These are phyloP conservation scores for Vandiemenella viatica DNA, from an alignment of 2,888 invertebrate genomes.

Conservation along the genomic window DNA sequence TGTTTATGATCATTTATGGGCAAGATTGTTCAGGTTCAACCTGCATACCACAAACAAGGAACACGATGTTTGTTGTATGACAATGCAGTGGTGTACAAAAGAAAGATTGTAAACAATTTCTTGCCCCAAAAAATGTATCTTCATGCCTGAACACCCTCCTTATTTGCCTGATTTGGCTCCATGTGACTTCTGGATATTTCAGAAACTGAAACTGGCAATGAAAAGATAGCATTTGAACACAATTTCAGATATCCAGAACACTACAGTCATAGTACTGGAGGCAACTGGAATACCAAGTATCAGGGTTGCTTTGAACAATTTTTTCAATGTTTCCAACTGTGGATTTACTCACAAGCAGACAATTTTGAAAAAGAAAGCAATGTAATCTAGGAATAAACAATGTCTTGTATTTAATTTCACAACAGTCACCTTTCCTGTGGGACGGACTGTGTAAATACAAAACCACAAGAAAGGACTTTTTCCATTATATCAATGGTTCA, in stretches of 20 bases:
- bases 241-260: background rate
- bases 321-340: background rate
- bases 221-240: background rate
- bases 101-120: background rate
- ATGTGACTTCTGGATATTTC: background rate
- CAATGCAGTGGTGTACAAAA: conserved; percentile 1
- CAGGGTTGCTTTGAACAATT: background rate
- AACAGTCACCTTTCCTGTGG: background rate
- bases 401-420: background rate
- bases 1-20: background rate
- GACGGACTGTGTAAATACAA: conserved; percentile 2
- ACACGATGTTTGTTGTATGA: background rate
- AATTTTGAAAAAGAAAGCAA: no score
- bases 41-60: background rate
- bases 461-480: no score
- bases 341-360: background rate
- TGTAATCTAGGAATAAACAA: background rate
- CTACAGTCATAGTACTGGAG: background rate
- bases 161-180: conserved; percentile 1
- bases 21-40: background rate
- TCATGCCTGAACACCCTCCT: background rate
- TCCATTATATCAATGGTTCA: no score
- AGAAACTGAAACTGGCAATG: background rate
- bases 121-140: background rate
- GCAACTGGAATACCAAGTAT: background rate